phyloP scores from a whole-genome alignment of 2,113 vertebrate genomes.

The Xenotilapia longispinis region DNA sequence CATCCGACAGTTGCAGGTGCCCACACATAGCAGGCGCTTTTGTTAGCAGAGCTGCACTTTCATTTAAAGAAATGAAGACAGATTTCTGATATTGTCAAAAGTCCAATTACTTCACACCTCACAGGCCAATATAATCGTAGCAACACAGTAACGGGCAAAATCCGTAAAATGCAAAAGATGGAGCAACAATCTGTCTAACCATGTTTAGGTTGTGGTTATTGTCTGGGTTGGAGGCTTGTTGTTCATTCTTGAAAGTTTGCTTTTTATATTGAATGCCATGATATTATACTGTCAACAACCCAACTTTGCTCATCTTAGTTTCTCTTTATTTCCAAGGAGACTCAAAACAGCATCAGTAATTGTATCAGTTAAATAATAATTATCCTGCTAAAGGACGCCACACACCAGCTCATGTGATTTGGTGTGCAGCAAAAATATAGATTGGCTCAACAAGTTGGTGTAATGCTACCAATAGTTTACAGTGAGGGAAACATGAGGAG shows the following conservation, averaged over 20 bases:
- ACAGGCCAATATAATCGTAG: not conserved
- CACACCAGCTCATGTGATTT: not conserved
- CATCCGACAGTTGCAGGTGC: slow-evolving; percentile 1
- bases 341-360: not conserved
- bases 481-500: not conserved
- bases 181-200: not conserved
- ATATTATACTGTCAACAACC: not conserved
- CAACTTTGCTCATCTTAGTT: not conserved
- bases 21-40: slow-evolving; percentile 5
- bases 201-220: not conserved
- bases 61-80: slow-evolving; percentile 48
- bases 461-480: not conserved
- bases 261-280: not conserved
- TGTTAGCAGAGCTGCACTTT: slow-evolving; percentile 4
- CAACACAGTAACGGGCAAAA: not conserved
- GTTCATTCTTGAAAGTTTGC: not conserved
- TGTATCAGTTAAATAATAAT: not conserved
- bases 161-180: not conserved
- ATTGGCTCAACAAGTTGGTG: not conserved
- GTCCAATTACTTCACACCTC: slow-evolving; percentile 5
- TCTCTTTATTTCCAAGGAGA: not conserved
- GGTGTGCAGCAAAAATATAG: not conserved
- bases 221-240: not conserved
- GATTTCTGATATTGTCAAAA: slow-evolving; percentile 29
- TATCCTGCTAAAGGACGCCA: not conserved